A percentile compares a stretch with the other conserved stretches of the same genome.
phyloP scores from a whole-genome alignment of 2,888 invertebrate species.

The Tenthredo distinguenda region DNA sequence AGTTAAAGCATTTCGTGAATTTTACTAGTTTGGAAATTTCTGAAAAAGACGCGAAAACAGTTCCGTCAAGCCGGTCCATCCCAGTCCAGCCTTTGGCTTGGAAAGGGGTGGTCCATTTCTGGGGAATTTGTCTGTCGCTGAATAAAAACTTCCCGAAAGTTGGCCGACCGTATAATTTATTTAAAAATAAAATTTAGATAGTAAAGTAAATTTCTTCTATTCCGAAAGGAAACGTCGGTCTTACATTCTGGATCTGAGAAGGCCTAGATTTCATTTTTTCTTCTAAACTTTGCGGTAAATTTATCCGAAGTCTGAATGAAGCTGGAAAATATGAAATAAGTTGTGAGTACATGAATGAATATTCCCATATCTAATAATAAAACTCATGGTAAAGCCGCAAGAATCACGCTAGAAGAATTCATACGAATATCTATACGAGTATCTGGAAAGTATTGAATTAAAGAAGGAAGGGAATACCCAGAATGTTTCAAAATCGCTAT shows the following conservation, averaged over 20 bases:
- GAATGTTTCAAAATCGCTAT: conserved; percentile 9
- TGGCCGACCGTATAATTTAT: too few relatives aligned
- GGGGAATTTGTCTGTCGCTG: too few relatives aligned
- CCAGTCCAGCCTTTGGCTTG: too few relatives aligned
- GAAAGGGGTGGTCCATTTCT: too few relatives aligned
- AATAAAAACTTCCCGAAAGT: too few relatives aligned
- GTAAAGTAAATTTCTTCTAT: too few relatives aligned
- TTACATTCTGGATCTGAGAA: background rate
- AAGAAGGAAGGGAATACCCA: background rate
- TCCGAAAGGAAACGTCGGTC: too few relatives aligned
- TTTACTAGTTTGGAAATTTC: too few relatives aligned
- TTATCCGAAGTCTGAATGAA: background rate
- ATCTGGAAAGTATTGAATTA: background rate
- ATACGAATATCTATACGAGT: background rate
- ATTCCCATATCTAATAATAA: conserved; percentile 5
- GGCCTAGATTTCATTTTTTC: background rate
- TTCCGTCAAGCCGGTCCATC: too few relatives aligned
- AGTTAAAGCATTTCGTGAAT: too few relatives aligned
- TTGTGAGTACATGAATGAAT: background rate
- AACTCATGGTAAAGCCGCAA: background rate
- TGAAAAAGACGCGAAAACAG: too few relatives aligned
- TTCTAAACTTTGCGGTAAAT: background rate
- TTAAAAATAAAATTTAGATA: too few relatives aligned
- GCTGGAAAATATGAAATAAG: background rate
- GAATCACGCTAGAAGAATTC: background rate